phyloP scores from a whole-genome alignment of 2,888 invertebrate genomes.

The Acanthoscelides obtectus region DNA sequence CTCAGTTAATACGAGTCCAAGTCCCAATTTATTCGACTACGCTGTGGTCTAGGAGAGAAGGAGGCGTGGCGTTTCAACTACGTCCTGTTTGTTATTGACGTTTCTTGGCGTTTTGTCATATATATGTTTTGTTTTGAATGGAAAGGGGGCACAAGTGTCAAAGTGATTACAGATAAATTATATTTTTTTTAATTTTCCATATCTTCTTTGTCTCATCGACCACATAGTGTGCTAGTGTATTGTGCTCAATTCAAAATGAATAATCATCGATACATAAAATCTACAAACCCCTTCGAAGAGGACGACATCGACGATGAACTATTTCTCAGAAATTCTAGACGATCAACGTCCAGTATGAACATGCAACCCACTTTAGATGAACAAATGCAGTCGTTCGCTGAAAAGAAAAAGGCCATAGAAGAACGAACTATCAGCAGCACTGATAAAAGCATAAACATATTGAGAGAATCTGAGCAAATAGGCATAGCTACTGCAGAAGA shows the following conservation, averaged over 20 bases:
- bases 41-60: too few relatives aligned
- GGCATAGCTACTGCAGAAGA: constrained; percentile 94
- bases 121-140: too few relatives aligned
- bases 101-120: too few relatives aligned
- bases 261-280: constrained; percentile 56
- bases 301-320: constrained; percentile 79
- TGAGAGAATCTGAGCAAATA: constrained; percentile 89
- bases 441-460: constrained; percentile 70
- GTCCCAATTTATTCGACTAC: too few relatives aligned
- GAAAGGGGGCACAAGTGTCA: too few relatives aligned
- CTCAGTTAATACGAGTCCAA: too few relatives aligned
- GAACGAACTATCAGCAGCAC: constrained; percentile 78
- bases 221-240: too few relatives aligned
- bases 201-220: too few relatives aligned
- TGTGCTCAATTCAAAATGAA: constrained; percentile 56
- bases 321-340: constrained; percentile 66
- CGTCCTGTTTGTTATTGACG: too few relatives aligned
- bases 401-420: constrained; percentile 74
- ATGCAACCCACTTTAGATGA: constrained; percentile 49
- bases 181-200: too few relatives aligned
- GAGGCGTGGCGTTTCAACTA: too few relatives aligned
- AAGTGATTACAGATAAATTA: too few relatives aligned
- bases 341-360: constrained; percentile 30
- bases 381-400: constrained; percentile 66
- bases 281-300: constrained; percentile 61